Percentiles rank a stretch among this genome's conserved stretches.
Conservation (phyloP, 37 sponge, comb jelly and placozoan genomes). For the Chondrilla cf. caribensis region DNA sequence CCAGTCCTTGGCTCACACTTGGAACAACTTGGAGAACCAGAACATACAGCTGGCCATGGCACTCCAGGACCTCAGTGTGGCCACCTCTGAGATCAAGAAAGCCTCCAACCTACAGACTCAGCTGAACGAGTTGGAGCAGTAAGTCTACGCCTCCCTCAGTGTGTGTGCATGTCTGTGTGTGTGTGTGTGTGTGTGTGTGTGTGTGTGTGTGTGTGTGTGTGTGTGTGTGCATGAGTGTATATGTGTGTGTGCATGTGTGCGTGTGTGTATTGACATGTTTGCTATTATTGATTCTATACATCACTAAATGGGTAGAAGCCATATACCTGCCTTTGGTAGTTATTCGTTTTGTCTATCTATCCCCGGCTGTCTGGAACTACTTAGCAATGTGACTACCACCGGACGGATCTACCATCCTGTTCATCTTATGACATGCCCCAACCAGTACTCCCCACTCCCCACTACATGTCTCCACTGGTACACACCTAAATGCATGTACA, state of each 20-base stretch:
- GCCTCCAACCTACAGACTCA: constrained; percentile 35
- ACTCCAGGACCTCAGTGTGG: constrained; percentile 55
- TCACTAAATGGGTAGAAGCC: too few relatives aligned
- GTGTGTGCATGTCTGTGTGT: constrained; percentile 44
- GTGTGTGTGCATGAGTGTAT: constrained; percentile 57
- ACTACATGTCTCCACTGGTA: neutral
- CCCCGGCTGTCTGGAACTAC: too few relatives aligned
- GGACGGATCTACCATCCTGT: too few relatives aligned
- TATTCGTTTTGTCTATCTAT: too few relatives aligned
- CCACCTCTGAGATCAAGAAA: constrained; percentile 58
- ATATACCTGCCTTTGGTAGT: too few relatives aligned
- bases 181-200: constrained; percentile 52
- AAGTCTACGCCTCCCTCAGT: constrained; percentile 32
- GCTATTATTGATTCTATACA: too few relatives aligned
- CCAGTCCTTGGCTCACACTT: constrained; percentile 42
- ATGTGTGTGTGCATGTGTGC: constrained; percentile 29
- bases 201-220: constrained; percentile 51
- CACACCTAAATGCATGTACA: neutral
- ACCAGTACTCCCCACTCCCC: constrained; percentile 8
- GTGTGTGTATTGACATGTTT: constrained; percentile 16
- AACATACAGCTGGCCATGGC: constrained; percentile 54
- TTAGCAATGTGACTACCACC: too few relatives aligned
- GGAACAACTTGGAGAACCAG: constrained; percentile 52
- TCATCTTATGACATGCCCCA: too few relatives aligned
- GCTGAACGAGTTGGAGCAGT: constrained; percentile 43